Percentiles rank a stretch among this genome's conserved stretches.
Conservation (phyloP, 2,113 vertebrate genomes). For the Nesoenas mayeri region DNA sequence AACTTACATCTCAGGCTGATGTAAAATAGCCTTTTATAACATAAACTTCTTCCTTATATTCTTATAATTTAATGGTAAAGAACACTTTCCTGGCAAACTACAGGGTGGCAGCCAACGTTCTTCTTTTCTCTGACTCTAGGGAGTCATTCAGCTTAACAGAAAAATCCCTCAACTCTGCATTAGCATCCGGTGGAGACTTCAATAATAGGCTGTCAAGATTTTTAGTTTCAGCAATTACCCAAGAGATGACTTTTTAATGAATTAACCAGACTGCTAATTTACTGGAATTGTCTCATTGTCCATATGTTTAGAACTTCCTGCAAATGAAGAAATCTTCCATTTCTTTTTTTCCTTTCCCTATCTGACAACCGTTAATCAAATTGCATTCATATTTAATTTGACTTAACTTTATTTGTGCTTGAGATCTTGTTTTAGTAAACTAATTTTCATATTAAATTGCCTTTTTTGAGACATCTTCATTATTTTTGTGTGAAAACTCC, state of each 20-base stretch:
- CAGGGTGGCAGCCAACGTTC: not conserved
- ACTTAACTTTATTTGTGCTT: not conserved
- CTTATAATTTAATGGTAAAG: not conserved
- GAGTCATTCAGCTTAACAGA: not conserved
- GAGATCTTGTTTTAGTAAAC: not conserved
- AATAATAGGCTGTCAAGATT: constrained; percentile 37
- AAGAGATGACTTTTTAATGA: constrained; percentile 33
- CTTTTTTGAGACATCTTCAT: not conserved
- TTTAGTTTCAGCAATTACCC: constrained; percentile 35
- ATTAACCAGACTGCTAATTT: constrained; percentile 46
- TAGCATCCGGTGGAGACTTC: constrained; percentile 14
- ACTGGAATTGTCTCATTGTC: constrained; percentile 11
- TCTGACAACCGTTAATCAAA: constrained; percentile 28
- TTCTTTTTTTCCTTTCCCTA: not conserved
- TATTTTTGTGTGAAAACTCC: not conserved
- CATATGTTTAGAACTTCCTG: not conserved
- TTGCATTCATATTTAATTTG: not conserved
- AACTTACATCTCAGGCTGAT: not conserved
- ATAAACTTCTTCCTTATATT: not conserved
- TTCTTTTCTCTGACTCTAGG: not conserved
- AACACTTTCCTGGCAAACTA: not conserved
- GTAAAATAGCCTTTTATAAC: not conserved
- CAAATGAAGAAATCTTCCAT: not conserved
- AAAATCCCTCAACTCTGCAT: constrained; percentile 28
- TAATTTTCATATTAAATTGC: not conserved